These are phyloP conservation scores for Sebastes matsubarae DNA, from an alignment of 2,797 vertebrate genomes.

Conservation along the genomic window DNA sequence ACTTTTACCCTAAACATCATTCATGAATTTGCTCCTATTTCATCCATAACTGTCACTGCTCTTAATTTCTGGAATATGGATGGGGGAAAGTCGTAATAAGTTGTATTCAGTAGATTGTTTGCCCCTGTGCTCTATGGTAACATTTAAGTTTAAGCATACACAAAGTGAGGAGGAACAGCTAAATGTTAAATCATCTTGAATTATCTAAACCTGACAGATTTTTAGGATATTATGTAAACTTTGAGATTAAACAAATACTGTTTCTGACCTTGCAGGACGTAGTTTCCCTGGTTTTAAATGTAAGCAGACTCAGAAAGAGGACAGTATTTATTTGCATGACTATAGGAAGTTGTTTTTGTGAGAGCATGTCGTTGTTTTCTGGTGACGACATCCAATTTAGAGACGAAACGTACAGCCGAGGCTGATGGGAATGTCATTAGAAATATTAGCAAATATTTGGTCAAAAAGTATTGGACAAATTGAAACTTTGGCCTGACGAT, in stretches of 20 bases:
- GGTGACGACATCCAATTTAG: not conserved
- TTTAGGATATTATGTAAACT: not conserved
- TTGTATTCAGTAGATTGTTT: not conserved
- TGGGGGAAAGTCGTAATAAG: not conserved
- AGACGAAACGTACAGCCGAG: not conserved
- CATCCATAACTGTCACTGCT: not conserved
- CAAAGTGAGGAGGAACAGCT: not conserved
- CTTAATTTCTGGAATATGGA: not conserved
- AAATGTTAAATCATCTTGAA: too few relatives aligned
- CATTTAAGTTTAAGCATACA: not conserved
- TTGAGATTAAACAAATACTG: not conserved
- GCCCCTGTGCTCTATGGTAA: not conserved
- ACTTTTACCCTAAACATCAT: not conserved
- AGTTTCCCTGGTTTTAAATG: not conserved
- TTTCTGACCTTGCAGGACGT: not conserved
- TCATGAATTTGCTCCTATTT: not conserved
- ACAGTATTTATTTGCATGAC: not conserved
- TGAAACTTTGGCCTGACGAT: too few relatives aligned
- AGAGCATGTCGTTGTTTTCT: not conserved
- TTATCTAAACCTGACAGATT: not conserved
- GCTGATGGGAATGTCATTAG: too few relatives aligned
- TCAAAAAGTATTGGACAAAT: too few relatives aligned
- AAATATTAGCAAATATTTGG: too few relatives aligned
- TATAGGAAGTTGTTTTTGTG: not conserved
- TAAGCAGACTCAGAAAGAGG: not conserved